These are phyloP conservation scores for Drosophila multiciliata DNA, from an alignment of 2,888 invertebrate genomes.

Conservation along the genomic window DNA sequence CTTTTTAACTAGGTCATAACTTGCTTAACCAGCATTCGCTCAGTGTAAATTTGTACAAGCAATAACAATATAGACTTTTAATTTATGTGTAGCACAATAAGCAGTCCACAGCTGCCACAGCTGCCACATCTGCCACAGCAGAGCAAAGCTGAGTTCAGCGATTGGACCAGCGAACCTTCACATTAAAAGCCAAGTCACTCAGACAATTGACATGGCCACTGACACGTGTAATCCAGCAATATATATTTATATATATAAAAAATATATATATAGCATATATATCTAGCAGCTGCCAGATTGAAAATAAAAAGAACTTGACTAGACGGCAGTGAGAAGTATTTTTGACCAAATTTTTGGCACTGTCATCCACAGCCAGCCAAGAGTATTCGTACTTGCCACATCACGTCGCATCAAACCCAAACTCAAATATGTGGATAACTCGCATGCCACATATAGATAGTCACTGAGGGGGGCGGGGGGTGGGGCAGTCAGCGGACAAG, in stretches of 20 bases:
- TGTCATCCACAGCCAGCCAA: slow-evolving; percentile 72
- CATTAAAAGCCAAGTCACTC: slow-evolving; percentile 59
- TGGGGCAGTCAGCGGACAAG: slow-evolving; percentile 36
- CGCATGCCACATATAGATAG: slow-evolving; percentile 14
- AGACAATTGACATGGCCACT: slow-evolving; percentile 74
- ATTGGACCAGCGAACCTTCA: not conserved
- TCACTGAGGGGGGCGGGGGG: too few relatives aligned
- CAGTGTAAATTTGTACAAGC: not conserved
- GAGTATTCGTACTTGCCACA: slow-evolving; percentile 46
- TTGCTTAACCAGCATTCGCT: not conserved
- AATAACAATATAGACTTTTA: slow-evolving; percentile 15
- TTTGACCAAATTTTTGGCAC: slow-evolving; percentile 36
- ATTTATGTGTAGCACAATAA: slow-evolving; percentile 28
- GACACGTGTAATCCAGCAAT: slow-evolving; percentile 74
- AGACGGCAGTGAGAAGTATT: slow-evolving; percentile 42
- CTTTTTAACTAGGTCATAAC: too few relatives aligned
- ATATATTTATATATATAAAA: slow-evolving; percentile 5
- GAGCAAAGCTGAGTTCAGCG: not conserved
- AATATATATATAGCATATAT: not conserved
- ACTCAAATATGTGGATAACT: slow-evolving; percentile 52
- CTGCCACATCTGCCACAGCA: not conserved
- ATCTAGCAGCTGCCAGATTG: slow-evolving; percentile 3
- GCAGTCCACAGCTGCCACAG: slow-evolving; percentile 9
- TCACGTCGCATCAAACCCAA: slow-evolving; percentile 70
- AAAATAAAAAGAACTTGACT: slow-evolving; percentile 37